Base-by-base conservation (phyloP, 1,140 invertebrate species). In the Acromyrmex heyeri region DNA sequence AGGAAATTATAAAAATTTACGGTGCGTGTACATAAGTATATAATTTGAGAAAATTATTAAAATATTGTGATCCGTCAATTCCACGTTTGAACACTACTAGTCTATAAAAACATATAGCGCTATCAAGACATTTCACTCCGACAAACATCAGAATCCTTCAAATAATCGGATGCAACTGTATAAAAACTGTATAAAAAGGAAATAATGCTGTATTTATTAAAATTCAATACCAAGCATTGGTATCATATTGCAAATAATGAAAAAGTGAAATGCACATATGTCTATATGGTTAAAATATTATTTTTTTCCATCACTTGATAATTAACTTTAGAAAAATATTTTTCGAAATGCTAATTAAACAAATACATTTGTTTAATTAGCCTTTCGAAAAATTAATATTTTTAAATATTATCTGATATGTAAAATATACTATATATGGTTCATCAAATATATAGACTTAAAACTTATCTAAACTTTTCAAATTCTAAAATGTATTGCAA, bases 21-120 rank as follows among this genome's bases (percentile, higher is more conserved):
- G 3, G 16, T 27, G 38, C 30, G 18, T 55, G 14, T 70, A 10
- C n/a, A 57, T 76, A 50, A n/a, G 55, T 57, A 57, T 3, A 3
- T 24, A 69, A 79, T 38, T 50, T 21, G 2, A 30, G 10, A 3
- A 48, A 48, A 34, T n/a, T 27, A 48, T 82, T 73, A 16, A 59
- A 27, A 81, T 70, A 24, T n/a, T 21, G 16, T 16, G 24, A 82
- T 59, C 38, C 67, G 14, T 75, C 55, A 75, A 75, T 83, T 83
- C 5, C 67, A 83, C 14, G 48, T 62, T 27, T 61, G n/a, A 61
- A 75, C 8, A 24, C 10, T 27, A 34, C 24, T 34, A 83, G 48
- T 83, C 38, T 83, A 62, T 24, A 50, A 18, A 48, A 62, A 75
- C 57, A 83, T 62, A 75, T 44, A 62, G 24, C 38, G 48, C 69